Base-by-base conservation (phyloP, 2,797 vertebrate species). In the Phrynocephalus forsythii region DNA sequence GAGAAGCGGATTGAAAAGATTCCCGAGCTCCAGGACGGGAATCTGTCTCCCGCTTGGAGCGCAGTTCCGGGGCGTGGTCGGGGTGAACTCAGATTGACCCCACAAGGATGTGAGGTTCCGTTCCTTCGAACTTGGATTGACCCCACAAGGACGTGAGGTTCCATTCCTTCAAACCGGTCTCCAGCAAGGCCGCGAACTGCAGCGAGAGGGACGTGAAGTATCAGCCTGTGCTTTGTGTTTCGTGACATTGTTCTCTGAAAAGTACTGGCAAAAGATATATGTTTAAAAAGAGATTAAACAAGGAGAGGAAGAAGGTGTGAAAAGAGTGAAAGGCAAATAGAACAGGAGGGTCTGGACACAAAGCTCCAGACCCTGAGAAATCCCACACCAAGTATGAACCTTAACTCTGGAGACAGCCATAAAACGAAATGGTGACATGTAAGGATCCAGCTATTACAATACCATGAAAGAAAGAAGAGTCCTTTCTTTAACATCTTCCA, bases 241-340 rank as follows among this genome's bases (percentile, higher is more conserved):
- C 71, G 68, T 50, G 52, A 63, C 76, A 76, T 71, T 38, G 33
- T 30, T 73, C 71, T 75, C 71, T 15, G 13, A 73, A 28, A 81
- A n/a, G 30, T 50, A 81, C 33, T 10, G 60, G 26, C 66, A 7
- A 44, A 15, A 16, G 48, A 52, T 48, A 87, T 75, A 24, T 48
- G 44, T 86, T 72, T n/a, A 26, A 78, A 87, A 82, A 84, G 50
- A 77, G 30, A 44, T 56, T 66, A 52, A 87, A 63, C 63, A 18
- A 66, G 38, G 52, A 66, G 44, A 75, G 50, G 77, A 33, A 56
- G 9, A 56, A 56, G 60, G 18, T 76, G 33, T 6, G 22, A n/a
- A 88, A 50, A 50, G 68, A 48, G 16, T 28, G 24, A 15, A 69
- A 38, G 10, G 52, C 26, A 82, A 48, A 86, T 18, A 56, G 79